These are phyloP conservation scores for Psix sp. DNA, from an alignment of 1,140 invertebrate genomes.

Conservation along the genomic window DNA sequence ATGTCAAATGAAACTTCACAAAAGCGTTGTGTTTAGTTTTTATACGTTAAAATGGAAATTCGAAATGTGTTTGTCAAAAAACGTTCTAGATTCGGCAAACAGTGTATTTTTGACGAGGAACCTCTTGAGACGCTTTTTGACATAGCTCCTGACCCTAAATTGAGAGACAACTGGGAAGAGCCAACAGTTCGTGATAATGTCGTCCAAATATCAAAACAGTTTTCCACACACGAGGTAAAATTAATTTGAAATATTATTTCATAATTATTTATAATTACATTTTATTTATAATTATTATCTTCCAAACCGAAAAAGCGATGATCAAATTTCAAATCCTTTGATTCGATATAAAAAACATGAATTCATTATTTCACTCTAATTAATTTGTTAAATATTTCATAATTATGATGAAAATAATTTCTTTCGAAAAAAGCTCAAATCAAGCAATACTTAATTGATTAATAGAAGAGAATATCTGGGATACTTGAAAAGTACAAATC, in stretches of 20 bases:
- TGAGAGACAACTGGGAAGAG: constrained; percentile 83
- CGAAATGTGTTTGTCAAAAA: constrained; percentile 82
- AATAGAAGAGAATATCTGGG: background rate
- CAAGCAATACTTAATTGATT: no score
- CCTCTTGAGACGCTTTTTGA: constrained; percentile 84
- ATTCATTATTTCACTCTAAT: no score
- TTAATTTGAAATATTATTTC: background rate
- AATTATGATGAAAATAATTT: no score
- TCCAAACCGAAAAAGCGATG: no score
- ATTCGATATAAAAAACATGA: no score
- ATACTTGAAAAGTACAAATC: background rate
- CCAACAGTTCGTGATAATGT: constrained; percentile 80
- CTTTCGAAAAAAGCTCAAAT: no score
- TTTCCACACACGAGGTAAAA: constrained; percentile 81
- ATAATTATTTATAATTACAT: background rate
- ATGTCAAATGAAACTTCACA: no score
- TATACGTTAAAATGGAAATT: no score
- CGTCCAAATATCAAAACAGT: constrained; percentile 80
- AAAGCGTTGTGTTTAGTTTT: no score
- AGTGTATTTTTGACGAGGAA: constrained; percentile 84
- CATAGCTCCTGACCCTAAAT: constrained; percentile 82
- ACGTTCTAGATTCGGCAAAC: constrained; percentile 84
- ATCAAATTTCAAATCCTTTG: no score
- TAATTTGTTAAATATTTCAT: no score
- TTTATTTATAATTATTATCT: no score